Percentiles rank a stretch among this genome's conserved stretches.
Conservation (phyloP, 2,113 vertebrate genomes). For the Todiramphus chloris region DNA sequence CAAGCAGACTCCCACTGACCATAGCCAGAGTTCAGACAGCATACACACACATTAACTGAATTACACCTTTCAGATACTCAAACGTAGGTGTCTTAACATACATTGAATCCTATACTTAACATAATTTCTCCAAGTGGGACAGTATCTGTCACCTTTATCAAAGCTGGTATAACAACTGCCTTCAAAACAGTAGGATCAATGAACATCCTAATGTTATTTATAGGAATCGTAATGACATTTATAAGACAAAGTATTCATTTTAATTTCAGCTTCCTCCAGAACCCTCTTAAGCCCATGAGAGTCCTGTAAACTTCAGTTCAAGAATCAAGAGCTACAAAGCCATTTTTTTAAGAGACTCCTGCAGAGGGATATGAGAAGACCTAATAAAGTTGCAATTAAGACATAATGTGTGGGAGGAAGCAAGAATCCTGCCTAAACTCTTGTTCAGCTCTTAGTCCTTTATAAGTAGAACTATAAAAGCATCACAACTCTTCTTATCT, state of each 20-base stretch:
- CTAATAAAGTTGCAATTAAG: not conserved
- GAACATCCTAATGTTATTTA: not conserved
- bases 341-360: not conserved
- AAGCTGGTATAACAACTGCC: not conserved
- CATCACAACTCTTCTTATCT: not conserved
- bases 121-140: not conserved
- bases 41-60: not conserved
- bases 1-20: not conserved
- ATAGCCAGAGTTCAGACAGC: not conserved
- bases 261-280: not conserved
- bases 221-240: not conserved
- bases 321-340: not conserved
- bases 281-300: not conserved
- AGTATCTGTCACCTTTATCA: not conserved
- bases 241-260: not conserved
- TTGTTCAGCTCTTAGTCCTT: not conserved
- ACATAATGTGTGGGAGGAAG: not conserved
- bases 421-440: not conserved
- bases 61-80: not conserved
- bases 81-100: not conserved
- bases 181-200: not conserved
- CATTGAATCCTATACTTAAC: not conserved
- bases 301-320: not conserved
- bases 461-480: not conserved
- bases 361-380: not conserved